These are phyloP conservation scores for Amphiura filiformis DNA, from an alignment of 35 echinoderm and acorn worm species.

Conservation along the genomic window DNA sequence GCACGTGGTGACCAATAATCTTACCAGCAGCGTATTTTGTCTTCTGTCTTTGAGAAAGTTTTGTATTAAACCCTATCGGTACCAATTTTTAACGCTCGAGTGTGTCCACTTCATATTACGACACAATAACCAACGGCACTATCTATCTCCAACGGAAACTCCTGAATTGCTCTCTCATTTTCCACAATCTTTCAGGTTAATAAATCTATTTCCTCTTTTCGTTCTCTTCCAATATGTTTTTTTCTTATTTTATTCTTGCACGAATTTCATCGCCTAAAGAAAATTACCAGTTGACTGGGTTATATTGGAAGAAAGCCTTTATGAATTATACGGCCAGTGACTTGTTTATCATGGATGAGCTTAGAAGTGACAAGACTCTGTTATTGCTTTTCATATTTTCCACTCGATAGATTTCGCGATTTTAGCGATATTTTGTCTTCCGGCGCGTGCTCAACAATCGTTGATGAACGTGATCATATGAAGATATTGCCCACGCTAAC, in stretches of 20 bases:
- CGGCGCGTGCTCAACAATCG: neutral
- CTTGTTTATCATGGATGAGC: neutral
- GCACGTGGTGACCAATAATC: neutral
- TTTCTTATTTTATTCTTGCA: neutral
- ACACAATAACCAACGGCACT: constrained; percentile 5
- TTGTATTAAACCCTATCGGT: neutral
- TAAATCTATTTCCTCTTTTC: neutral
- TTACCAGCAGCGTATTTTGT: neutral
- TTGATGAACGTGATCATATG: neutral
- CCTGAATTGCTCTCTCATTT: neutral
- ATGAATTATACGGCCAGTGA: neutral
- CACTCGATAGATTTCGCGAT: neutral
- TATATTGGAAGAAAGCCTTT: neutral
- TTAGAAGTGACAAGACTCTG: neutral
- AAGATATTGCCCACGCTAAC: neutral
- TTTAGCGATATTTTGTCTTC: neutral
- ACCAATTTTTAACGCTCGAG: neutral
- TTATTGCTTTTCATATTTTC: neutral
- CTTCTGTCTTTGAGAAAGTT: neutral
- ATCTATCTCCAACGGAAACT: neutral
- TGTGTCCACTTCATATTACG: neutral
- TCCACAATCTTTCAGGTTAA: neutral
- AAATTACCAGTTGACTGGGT: neutral
- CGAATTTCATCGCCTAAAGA: neutral
- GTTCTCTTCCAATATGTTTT: neutral